phyloP scores from a whole-genome alignment of 2,888 invertebrate species.

The Macaria notata region DNA sequence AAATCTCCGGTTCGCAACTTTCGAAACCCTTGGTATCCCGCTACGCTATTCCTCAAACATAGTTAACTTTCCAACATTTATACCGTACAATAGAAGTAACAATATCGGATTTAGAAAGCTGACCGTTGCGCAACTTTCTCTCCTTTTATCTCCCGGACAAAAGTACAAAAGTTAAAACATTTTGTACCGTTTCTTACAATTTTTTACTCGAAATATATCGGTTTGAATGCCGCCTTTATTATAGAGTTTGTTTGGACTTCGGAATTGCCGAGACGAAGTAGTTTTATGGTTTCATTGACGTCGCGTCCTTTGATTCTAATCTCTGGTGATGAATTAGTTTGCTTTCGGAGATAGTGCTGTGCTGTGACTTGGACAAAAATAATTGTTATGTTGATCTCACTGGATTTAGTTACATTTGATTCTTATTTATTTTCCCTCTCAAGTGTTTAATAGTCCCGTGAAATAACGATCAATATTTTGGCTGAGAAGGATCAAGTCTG shows the following conservation, averaged over 20 bases:
- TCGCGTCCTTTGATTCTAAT: constrained; percentile 31
- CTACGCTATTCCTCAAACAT: constrained; percentile 39
- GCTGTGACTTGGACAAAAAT: constrained; percentile 15
- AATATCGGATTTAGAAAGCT: constrained; percentile 72
- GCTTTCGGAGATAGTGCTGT: constrained; percentile 20
- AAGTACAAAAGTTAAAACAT: constrained; percentile 62
- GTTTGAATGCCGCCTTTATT: constrained; percentile 14
- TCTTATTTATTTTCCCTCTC: background rate
- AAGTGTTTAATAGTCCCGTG: too few relatives aligned
- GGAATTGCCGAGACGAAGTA: constrained; percentile 34
- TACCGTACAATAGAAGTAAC: constrained; percentile 50
- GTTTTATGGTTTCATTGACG: constrained; percentile 36
- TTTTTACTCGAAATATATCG: constrained; percentile 47
- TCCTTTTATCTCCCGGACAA: constrained; percentile 72
- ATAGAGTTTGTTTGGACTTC: constrained; percentile 48
- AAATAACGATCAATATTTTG: too few relatives aligned
- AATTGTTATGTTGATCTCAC: constrained; percentile 19
- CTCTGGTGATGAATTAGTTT: constrained; percentile 30
- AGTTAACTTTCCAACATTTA: constrained; percentile 51
- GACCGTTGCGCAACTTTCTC: constrained; percentile 78
- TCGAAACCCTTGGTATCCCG: constrained; percentile 12
- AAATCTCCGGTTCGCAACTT: constrained; percentile 12
- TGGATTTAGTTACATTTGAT: constrained; percentile 7
- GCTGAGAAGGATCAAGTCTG: too few relatives aligned
- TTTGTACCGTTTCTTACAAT: constrained; percentile 45